A percentile compares a stretch with the other conserved stretches of the same genome.
Conservation (phyloP, 2,797 vertebrate species). For the Euthynnus affinis region DNA sequence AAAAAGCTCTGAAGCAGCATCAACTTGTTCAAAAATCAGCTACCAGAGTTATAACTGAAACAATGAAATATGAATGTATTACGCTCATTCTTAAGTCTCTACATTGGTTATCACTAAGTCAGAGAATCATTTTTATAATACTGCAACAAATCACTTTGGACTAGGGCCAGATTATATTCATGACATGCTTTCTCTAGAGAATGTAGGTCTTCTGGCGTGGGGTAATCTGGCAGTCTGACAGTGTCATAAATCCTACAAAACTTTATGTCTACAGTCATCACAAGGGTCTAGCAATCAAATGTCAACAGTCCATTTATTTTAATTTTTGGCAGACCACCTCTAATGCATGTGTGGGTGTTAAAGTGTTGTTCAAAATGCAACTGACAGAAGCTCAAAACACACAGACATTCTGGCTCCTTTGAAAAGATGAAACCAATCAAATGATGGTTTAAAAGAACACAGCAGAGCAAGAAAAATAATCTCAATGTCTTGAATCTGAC, state of each 20-base stretch:
- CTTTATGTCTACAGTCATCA: slow-evolving; percentile 5
- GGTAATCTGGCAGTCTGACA: background rate
- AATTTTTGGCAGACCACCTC: background rate
- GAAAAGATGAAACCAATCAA: background rate
- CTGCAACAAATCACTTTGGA: background rate
- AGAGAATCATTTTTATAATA: background rate
- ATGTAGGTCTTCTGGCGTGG: background rate
- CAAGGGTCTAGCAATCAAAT: slow-evolving; percentile 1
- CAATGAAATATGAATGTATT: background rate
- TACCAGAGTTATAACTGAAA: background rate
- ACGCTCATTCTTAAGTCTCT: background rate
- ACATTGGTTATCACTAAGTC: background rate
- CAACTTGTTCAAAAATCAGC: background rate
- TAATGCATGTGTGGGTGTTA: background rate
- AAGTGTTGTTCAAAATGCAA: background rate
- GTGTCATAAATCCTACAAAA: background rate
- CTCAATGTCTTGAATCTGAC: background rate
- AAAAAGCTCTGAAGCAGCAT: no score
- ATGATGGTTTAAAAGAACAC: background rate
- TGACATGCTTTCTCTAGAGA: background rate
- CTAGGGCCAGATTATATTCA: background rate
- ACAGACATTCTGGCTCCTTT: background rate
- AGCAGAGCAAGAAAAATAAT: slow-evolving; percentile 4
- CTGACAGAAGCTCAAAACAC: slow-evolving; percentile 1
- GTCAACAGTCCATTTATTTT: slow-evolving; percentile 4